Evolutionary conservation across 2,797 vertebrate species (phyloP).

Genomic region (Mareca strepera): DNA sequence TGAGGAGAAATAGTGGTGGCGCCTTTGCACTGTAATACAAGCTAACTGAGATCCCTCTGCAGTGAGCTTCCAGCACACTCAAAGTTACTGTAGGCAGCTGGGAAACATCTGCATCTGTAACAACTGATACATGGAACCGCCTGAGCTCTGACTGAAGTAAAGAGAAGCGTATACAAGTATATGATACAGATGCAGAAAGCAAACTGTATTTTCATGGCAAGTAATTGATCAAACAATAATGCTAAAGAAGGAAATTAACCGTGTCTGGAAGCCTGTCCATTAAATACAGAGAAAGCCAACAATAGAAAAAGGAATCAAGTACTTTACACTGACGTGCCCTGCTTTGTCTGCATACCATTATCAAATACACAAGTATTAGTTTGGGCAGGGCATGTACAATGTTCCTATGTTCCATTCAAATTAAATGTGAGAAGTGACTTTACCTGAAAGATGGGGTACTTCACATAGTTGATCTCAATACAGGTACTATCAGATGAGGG

Average conservation of each 20-base stretch:
- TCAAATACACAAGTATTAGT: neutral
- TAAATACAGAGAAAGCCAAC: neutral
- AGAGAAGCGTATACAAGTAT: neutral
- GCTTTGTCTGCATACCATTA: neutral
- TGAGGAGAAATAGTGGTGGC: neutral
- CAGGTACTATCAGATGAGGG: constrained; percentile 93
- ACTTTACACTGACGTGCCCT: neutral
- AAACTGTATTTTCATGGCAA: neutral
- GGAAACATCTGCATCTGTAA: neutral
- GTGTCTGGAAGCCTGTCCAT: neutral
- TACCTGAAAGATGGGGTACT: constrained; percentile 99
- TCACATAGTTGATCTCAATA: constrained; percentile 98
- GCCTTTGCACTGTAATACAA: neutral
- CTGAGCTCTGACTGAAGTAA: neutral
- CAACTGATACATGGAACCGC: neutral
- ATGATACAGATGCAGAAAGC: neutral
- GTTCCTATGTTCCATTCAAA: neutral
- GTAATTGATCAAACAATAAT: neutral
- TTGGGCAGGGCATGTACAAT: neutral
- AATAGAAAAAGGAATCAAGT: neutral
- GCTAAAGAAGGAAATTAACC: neutral
- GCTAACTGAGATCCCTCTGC: neutral
- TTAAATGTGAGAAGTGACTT: neutral
- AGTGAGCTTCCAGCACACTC: neutral
- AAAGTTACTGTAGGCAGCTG: neutral